These are phyloP conservation scores for Sympetrum striolatum DNA, from an alignment of 2,888 invertebrate species.

Conservation along the genomic window DNA sequence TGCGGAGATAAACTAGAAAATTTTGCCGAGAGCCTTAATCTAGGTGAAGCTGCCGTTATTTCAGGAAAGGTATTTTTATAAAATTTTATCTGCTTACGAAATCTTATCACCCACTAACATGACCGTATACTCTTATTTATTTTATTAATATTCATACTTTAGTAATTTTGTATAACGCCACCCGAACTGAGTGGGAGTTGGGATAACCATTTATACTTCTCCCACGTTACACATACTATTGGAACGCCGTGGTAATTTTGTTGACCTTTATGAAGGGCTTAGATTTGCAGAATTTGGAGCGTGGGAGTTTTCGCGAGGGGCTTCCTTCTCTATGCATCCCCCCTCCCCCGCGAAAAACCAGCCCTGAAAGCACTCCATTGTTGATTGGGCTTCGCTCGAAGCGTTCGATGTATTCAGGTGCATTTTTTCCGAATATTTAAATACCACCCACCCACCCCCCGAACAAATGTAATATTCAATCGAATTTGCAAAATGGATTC, in stretches of 20 bases:
- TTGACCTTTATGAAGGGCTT: not conserved
- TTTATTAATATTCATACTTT: too few relatives aligned
- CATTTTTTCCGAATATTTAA: not conserved
- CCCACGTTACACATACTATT: not conserved
- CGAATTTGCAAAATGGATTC: not conserved
- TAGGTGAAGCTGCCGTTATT: too few relatives aligned
- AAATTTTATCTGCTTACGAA: too few relatives aligned
- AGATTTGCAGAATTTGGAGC: not conserved
- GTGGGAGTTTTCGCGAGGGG: constrained; percentile 4
- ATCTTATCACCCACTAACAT: too few relatives aligned
- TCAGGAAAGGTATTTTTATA: too few relatives aligned
- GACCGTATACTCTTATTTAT: too few relatives aligned
- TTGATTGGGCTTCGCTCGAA: not conserved
- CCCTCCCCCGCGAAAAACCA: not conserved
- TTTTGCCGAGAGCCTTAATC: too few relatives aligned
- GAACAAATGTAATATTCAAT: not conserved
- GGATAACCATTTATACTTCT: too few relatives aligned
- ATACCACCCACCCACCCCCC: not conserved
- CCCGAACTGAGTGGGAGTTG: too few relatives aligned
- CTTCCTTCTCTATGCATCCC: too few relatives aligned
- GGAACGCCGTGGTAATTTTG: not conserved
- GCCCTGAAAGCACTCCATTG: not conserved
- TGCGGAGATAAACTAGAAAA: too few relatives aligned
- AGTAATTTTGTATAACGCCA: too few relatives aligned
- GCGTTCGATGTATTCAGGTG: not conserved